Percentiles rank a stretch among this genome's conserved stretches.
These are phyloP conservation scores for Suillia variegata DNA, from an alignment of 2,888 invertebrate species.

Conservation along the genomic window DNA sequence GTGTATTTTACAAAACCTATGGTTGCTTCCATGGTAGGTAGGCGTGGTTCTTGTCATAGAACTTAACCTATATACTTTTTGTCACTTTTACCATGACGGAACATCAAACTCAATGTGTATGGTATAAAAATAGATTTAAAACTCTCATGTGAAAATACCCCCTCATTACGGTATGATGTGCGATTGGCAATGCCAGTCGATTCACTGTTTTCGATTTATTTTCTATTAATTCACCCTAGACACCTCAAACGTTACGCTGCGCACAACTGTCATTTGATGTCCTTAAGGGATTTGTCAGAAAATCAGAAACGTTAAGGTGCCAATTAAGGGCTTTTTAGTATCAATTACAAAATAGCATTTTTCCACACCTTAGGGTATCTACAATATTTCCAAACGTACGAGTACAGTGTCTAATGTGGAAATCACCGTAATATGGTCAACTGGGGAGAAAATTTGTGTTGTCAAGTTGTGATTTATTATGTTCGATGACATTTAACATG, in stretches of 20 bases:
- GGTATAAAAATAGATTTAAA: too few relatives aligned
- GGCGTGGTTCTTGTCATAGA: too few relatives aligned
- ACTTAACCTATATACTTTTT: too few relatives aligned
- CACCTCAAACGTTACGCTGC: constrained; percentile 1
- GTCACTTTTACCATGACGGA: too few relatives aligned
- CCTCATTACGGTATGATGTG: too few relatives aligned
- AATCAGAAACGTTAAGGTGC: constrained; percentile 59
- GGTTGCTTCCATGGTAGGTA: too few relatives aligned
- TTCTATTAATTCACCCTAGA: constrained; percentile 31
- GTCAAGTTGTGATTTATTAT: constrained; percentile 48
- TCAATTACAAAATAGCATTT: constrained; percentile 61
- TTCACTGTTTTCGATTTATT: constrained; percentile 22
- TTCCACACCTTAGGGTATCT: constrained; percentile 43
- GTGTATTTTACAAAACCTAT: too few relatives aligned
- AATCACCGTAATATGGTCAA: constrained; percentile 37
- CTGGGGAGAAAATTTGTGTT: constrained; percentile 36
- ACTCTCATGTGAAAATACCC: too few relatives aligned
- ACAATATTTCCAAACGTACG: constrained; percentile 29
- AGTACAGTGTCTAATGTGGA: constrained; percentile 34
- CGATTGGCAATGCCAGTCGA: too few relatives aligned
- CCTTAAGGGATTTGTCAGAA: constrained; percentile 56
- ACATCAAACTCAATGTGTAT: too few relatives aligned
- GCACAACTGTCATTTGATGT: constrained; percentile 25
- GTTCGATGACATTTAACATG: too few relatives aligned
- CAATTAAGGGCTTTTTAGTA: constrained; percentile 62